Conservation (phyloP, 2,888 invertebrate species). For the Clunio marinus region DNA sequence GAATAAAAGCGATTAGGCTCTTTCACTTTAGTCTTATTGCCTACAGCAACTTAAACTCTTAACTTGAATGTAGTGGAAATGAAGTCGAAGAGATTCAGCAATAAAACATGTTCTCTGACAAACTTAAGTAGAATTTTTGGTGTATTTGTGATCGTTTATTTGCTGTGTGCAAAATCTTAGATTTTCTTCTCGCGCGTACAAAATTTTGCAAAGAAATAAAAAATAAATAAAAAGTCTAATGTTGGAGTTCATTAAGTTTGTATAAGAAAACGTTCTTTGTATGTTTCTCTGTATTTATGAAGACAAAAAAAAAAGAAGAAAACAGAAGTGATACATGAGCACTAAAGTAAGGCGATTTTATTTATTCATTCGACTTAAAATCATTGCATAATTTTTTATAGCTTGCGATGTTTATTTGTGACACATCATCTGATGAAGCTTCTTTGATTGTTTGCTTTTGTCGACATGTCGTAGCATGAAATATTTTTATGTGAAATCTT, state of each 20-base stretch:
- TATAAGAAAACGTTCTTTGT: background rate
- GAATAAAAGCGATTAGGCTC: no score
- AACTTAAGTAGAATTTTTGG: background rate
- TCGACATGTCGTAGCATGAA: no score
- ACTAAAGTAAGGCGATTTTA: background rate
- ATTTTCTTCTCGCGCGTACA: no score
- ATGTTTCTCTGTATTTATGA: background rate
- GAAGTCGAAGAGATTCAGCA: background rate
- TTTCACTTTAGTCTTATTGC: no score
- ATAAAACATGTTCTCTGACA: background rate
- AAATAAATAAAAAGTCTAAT: no score
- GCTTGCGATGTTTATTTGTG: background rate
- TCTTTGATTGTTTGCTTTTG: no score
- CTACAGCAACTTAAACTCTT: no score
- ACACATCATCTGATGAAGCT: no score
- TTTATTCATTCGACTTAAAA: background rate
- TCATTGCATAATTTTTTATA: slow-evolving; percentile 21
- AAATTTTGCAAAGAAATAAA: no score
- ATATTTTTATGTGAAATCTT: no score
- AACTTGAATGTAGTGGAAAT: background rate
- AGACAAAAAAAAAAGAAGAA: background rate
- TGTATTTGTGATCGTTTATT: background rate
- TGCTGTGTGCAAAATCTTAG: background rate
- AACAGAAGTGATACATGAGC: background rate
- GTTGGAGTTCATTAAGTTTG: background rate